phyloP scores from a whole-genome alignment of 2,797 vertebrate genomes.

The Eulemur coronatus region DNA sequence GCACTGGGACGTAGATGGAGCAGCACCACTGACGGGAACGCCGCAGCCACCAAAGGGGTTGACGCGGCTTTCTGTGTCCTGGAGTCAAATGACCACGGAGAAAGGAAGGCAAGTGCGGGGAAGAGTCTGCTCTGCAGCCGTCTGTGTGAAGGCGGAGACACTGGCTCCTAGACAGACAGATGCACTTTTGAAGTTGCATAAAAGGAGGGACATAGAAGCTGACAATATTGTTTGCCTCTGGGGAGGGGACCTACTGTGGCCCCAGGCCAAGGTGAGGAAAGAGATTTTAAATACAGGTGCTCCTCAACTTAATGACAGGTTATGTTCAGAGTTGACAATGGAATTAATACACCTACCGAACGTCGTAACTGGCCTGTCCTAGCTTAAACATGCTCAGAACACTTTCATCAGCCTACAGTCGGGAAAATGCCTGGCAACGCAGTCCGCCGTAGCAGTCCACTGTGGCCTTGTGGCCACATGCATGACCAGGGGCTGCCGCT shows the following conservation, averaged over 20 bases:
- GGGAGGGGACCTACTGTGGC: not conserved
- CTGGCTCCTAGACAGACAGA: not conserved
- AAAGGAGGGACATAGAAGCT: too few species aligned
- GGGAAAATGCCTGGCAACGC: not conserved
- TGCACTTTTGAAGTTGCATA: not conserved
- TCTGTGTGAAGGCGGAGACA: not conserved
- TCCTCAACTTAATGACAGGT: not conserved
- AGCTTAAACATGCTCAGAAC: not conserved
- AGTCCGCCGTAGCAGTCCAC: not conserved
- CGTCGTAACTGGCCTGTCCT: not conserved
- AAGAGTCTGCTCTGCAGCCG: not conserved
- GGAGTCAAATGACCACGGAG: not conserved
- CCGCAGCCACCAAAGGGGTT: rapidly evolving
- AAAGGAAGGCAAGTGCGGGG: not conserved
- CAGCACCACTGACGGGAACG: rapidly evolving
- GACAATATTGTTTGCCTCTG: not conserved
- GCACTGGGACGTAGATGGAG: rapidly evolving
- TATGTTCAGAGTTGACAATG: not conserved
- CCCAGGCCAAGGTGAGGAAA: not conserved
- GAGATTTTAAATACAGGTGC: not conserved
- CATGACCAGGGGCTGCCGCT: too few species aligned
- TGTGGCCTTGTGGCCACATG: not conserved
- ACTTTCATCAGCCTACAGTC: not conserved
- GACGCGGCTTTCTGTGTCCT: not conserved
- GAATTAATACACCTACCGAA: not conserved